Evolutionary conservation across 2,797 vertebrate genomes (phyloP), one percentile per base, ranked within the genome.

Genomic region (Cercopithecus mitis): DNA sequence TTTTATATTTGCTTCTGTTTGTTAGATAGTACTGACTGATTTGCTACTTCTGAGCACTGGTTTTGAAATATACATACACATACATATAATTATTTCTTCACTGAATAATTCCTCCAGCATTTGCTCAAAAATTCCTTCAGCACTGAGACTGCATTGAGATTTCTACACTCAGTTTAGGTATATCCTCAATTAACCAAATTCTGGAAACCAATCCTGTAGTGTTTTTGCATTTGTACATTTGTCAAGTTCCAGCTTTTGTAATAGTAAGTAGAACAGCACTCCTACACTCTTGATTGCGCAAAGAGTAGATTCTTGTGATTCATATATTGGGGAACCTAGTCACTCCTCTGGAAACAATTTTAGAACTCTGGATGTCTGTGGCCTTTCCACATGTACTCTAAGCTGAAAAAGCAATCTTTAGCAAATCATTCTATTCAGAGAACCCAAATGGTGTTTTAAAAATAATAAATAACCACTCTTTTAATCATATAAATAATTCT

Each of bases 121-220:
- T 72, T 72, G n/a, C 20, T 95, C 14, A 84, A 1, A 25, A 95
- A 33, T 94, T 94, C 50, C 15, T 61, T 47, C 47, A 61, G 12
- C 20, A 7, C 0, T 95, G n/a, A 0, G 1, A 80, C 57, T 82
- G 2, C 0, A 14, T 75, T 97, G 97, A 96, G 36, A 52, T 4
- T 12, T 27, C 19, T 93, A 2, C 33, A 22, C 79, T 97, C 33
- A 76, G 4, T 52, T 94, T 24, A 80, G 67, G 14, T 50, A 94
- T 7, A 39, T 85, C 81, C 2, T 57, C 55, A 83, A 57, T 57
- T 57, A 67, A 47, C 52, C 77, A 79, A 76, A 84, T 47, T 77
- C 36, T 81, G 80, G 70, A 90, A 57, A 92, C 24, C 3, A 58
- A 36, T 25, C 27, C 7, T 25, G 0, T 0, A 0, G 0, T 45